Conservation (phyloP, 1,140 invertebrate genomes). For the Lasaia peninsularis region DNA sequence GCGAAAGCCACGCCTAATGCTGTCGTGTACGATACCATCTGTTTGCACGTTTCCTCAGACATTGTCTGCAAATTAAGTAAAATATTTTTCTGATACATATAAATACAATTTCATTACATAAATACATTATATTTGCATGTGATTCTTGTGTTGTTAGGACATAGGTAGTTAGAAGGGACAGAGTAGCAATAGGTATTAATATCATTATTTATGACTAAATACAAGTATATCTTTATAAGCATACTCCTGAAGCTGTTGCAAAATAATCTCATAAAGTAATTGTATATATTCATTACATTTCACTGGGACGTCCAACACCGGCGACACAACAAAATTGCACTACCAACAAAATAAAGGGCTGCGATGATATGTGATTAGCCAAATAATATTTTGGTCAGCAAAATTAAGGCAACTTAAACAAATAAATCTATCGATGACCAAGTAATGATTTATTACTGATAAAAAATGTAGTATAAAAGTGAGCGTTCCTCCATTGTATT, state of each 20-base stretch:
- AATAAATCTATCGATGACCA: too few species aligned
- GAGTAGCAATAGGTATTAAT: conserved; percentile 1
- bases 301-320: too few species aligned
- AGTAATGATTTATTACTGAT: too few species aligned
- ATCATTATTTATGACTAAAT: conserved; percentile 1
- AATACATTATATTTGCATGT: conserved; percentile 28
- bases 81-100: conserved; percentile 56
- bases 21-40: conserved; percentile 86
- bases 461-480: too few species aligned
- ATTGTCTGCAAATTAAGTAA: conserved; percentile 86
- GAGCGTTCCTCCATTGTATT: too few species aligned
- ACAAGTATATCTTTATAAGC: neutral
- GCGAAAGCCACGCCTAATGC: conserved; percentile 76
- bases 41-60: conserved; percentile 89
- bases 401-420: too few species aligned
- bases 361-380: too few species aligned
- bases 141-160: conserved; percentile 33
- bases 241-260: neutral
- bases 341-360: too few species aligned
- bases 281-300: neutral
- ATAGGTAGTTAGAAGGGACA: conserved; percentile 13
- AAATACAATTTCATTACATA: conserved; percentile 36
- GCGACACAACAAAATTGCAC: too few species aligned
- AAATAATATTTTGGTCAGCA: too few species aligned
- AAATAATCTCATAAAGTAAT: neutral